Percentiles rank a stretch among this genome's conserved stretches.
Conservation (phyloP, 2,888 invertebrate genomes). For the Anagyrus pseudococci region DNA sequence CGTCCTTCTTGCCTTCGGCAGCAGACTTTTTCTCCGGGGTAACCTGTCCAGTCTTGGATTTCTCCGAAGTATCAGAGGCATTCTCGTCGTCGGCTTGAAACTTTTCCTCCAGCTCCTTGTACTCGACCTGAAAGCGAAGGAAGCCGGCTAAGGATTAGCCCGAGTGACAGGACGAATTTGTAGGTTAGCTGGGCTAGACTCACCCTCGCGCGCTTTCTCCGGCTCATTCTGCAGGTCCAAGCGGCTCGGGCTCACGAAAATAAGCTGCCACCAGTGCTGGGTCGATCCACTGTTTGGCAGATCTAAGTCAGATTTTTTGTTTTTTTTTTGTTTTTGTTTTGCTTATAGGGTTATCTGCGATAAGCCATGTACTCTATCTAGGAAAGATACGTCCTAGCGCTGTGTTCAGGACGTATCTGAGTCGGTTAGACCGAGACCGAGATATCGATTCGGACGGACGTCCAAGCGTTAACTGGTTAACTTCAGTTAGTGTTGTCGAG, state of each 20-base stretch:
- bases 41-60: conserved; percentile 64
- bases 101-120: conserved; percentile 72
- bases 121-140: conserved; percentile 69
- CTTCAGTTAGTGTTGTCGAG: too few relatives aligned
- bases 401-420: too few relatives aligned
- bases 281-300: too few relatives aligned
- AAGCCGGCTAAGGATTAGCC: conserved; percentile 1
- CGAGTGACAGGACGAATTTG: conserved; percentile 4
- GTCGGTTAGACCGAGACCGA: too few relatives aligned
- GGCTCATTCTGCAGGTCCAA: conserved; percentile 63
- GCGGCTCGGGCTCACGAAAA: neutral
- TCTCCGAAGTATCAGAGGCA: conserved; percentile 70
- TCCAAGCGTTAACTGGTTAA: too few relatives aligned
- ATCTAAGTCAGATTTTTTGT: too few relatives aligned
- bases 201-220: conserved; percentile 69
- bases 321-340: too few relatives aligned
- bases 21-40: conserved; percentile 56
- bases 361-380: too few relatives aligned
- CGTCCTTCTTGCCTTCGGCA: conserved; percentile 66
- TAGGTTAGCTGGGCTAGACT: conserved; percentile 32
- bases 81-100: conserved; percentile 69
- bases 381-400: too few relatives aligned
- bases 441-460: too few relatives aligned
- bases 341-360: too few relatives aligned
- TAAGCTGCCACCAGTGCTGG: too few relatives aligned